Percentiles rank a stretch among this genome's conserved stretches.
These are phyloP conservation scores for Yponomeuta evonymella DNA, from an alignment of 2,888 invertebrate species.

Conservation along the genomic window DNA sequence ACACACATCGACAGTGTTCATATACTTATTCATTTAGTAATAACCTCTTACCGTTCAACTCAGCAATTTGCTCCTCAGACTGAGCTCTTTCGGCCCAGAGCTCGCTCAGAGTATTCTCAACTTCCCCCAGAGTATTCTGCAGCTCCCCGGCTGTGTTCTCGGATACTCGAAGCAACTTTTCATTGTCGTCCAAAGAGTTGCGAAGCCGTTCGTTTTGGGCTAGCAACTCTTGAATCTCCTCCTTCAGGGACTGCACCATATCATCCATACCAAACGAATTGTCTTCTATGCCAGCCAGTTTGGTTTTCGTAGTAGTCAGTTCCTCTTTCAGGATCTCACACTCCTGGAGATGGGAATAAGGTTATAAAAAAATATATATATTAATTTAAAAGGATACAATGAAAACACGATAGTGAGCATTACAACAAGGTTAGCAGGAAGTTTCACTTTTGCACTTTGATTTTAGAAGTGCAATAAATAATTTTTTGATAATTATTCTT, in stretches of 20 bases:
- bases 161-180: slow-evolving; percentile 76
- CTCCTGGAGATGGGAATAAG: slow-evolving; percentile 62
- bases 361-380: neutral
- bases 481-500: too few relatives aligned
- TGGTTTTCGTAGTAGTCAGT: slow-evolving; percentile 73
- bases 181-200: slow-evolving; percentile 79
- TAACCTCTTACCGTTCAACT: slow-evolving; percentile 52
- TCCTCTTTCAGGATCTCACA: slow-evolving; percentile 80
- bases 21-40: too few relatives aligned
- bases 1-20: too few relatives aligned
- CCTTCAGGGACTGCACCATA: slow-evolving; percentile 80
- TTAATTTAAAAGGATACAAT: neutral
- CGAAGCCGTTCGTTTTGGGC: slow-evolving; percentile 80
- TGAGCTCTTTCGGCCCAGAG: slow-evolving; percentile 61
- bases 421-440: too few relatives aligned
- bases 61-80: slow-evolving; percentile 69
- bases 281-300: slow-evolving; percentile 80
- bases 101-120: slow-evolving; percentile 85
- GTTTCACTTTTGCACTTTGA: too few relatives aligned
- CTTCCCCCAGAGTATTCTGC: slow-evolving; percentile 82
- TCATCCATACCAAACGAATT: slow-evolving; percentile 84
- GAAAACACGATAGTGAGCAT: too few relatives aligned
- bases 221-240: slow-evolving; percentile 76
- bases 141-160: slow-evolving; percentile 89
- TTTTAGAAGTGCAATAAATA: too few relatives aligned